Evolutionary conservation across 2,888 invertebrate species (phyloP).

Genomic region (Portevinia maculata): DNA sequence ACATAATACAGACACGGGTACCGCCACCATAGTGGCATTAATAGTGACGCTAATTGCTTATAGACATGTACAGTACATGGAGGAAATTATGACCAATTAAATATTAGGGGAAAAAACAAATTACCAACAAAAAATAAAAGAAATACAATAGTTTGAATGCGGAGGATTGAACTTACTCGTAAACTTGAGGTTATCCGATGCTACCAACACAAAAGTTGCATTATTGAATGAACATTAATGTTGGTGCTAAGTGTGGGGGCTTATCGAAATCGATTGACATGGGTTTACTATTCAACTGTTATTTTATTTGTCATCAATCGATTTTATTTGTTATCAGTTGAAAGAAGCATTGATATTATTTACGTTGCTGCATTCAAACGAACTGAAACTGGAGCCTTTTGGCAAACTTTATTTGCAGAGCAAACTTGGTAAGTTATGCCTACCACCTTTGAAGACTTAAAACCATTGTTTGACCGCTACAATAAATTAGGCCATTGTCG

Average conservation of each 20-base stretch:
- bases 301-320: not conserved
- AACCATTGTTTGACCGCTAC: no score
- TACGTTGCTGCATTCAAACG: no score
- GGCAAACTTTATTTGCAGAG: no score
- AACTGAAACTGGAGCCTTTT: no score
- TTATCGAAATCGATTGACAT: not conserved
- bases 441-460: no score
- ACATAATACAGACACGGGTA: not conserved
- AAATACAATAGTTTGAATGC: not conserved
- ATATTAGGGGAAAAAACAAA: not conserved
- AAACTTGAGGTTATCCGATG: not conserved
- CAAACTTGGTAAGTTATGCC: no score
- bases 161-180: constrained; percentile 13
- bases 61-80: not conserved
- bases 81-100: not conserved
- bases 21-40: not conserved
- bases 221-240: not conserved
- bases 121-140: not conserved
- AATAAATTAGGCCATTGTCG: no score
- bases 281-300: not conserved
- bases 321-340: not conserved
- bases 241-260: not conserved
- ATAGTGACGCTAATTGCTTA: not conserved
- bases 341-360: not conserved
- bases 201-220: not conserved